These are phyloP conservation scores for Acrocephalus arundinaceus DNA, from an alignment of 2,113 vertebrate genomes.

Conservation along the genomic window DNA sequence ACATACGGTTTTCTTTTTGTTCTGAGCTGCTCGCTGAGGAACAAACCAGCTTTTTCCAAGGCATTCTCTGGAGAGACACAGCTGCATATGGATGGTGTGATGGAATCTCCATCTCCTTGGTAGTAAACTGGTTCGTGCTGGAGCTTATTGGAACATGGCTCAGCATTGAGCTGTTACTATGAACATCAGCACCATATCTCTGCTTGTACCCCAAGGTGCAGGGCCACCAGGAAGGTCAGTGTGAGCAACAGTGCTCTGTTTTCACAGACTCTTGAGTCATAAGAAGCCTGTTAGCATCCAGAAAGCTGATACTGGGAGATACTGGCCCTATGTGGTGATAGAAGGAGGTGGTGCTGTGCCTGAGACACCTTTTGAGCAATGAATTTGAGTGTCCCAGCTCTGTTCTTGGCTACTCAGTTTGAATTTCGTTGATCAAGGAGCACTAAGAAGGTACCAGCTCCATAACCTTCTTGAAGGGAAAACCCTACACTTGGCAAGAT, in stretches of 20 bases:
- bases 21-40: background rate
- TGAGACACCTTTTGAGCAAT: background rate
- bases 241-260: accelerated
- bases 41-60: background rate
- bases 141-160: background rate
- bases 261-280: background rate
- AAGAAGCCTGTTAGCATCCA: background rate
- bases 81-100: background rate
- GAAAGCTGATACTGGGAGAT: background rate
- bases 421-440: background rate
- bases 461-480: background rate
- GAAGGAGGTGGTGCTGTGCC: background rate
- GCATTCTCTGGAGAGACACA: background rate
- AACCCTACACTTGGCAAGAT: background rate
- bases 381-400: background rate
- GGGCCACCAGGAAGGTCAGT: background rate
- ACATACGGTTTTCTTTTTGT: background rate
- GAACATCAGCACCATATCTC: background rate
- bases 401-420: background rate
- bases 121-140: background rate
- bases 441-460: background rate
- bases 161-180: background rate
- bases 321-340: background rate
- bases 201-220: background rate
- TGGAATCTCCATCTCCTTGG: background rate